Evolutionary conservation across 2,113 vertebrate genomes (phyloP).

Genomic region (Lepisosteus oculatus): DNA sequence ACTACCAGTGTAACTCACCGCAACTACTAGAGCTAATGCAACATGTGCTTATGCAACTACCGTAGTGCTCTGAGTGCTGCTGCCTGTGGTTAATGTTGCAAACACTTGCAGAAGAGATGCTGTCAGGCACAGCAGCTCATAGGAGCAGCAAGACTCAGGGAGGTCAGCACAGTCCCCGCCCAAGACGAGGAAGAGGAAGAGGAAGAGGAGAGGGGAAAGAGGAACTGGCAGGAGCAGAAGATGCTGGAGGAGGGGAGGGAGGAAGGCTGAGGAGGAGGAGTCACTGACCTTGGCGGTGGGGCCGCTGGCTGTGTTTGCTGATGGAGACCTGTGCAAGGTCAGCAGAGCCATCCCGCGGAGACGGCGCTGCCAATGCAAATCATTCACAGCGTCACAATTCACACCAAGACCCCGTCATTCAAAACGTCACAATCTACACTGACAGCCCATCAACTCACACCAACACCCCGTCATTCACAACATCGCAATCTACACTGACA

Average conservation of each 20-base stretch:
- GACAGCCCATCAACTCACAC: not conserved
- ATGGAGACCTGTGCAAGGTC: slow-evolving; percentile 72
- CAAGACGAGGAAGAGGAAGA: slow-evolving; percentile 38
- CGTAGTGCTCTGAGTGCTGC: no score
- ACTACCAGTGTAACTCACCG: no score
- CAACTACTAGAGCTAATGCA: no score
- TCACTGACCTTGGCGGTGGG: slow-evolving; percentile 49
- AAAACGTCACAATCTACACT: not conserved
- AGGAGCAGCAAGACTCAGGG: no score
- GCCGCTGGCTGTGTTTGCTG: slow-evolving; percentile 50
- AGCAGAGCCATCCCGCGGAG: slow-evolving; percentile 72
- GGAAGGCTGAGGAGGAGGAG: slow-evolving; percentile 52
- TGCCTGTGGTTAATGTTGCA: no score
- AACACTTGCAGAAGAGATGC: no score
- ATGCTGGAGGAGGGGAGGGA: slow-evolving; percentile 35
- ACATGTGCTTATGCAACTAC: no score
- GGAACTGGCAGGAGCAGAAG: slow-evolving; percentile 34
- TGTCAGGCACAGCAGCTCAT: no score
- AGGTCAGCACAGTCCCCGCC: no score
- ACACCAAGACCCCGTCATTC: slow-evolving; percentile 3
- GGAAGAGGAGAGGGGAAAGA: slow-evolving; percentile 38
- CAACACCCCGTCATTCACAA: not conserved
- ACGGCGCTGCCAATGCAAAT: not conserved
- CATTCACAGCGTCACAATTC: not conserved
- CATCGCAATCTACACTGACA: not conserved